phyloP scores from a whole-genome alignment of 2,797 vertebrate species.

The Coendou prehensilis region DNA sequence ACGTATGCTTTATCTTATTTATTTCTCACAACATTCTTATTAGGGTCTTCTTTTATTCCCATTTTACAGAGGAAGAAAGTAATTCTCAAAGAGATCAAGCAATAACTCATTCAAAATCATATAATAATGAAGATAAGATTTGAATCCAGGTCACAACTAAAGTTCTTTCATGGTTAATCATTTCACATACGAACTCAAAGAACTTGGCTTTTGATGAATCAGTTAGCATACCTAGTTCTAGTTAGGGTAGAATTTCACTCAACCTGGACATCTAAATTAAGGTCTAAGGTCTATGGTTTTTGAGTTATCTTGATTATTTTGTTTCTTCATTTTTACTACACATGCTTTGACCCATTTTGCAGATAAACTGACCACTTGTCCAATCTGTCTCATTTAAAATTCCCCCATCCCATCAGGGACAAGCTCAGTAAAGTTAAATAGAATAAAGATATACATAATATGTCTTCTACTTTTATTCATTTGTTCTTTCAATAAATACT shows the following conservation, averaged over 20 bases:
- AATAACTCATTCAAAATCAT: slow-evolving; percentile 2
- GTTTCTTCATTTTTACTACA: not conserved
- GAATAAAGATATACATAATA: not conserved
- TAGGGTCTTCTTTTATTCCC: not conserved
- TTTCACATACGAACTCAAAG: slow-evolving; percentile 29
- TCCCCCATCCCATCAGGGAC: not conserved
- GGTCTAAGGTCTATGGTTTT: not conserved
- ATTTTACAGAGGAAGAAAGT: slow-evolving; percentile 39
- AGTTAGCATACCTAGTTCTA: not conserved
- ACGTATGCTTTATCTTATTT: slow-evolving; percentile 6
- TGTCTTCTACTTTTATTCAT: not conserved
- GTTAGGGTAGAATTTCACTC: not conserved
- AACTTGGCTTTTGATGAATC: not conserved
- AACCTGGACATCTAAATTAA: not conserved
- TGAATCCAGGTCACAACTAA: slow-evolving; percentile 23
- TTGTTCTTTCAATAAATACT: not conserved
- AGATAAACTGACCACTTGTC: not conserved
- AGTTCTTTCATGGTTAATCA: not conserved
- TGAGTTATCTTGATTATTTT: slow-evolving; percentile 46
- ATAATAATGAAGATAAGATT: not conserved
- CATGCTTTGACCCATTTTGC: not conserved
- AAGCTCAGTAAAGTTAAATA: not conserved
- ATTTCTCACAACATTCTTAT: not conserved
- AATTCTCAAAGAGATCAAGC: not conserved
- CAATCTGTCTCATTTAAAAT: not conserved